phyloP scores from a whole-genome alignment of 2,797 vertebrate species.

The Myotis vivesi region DNA sequence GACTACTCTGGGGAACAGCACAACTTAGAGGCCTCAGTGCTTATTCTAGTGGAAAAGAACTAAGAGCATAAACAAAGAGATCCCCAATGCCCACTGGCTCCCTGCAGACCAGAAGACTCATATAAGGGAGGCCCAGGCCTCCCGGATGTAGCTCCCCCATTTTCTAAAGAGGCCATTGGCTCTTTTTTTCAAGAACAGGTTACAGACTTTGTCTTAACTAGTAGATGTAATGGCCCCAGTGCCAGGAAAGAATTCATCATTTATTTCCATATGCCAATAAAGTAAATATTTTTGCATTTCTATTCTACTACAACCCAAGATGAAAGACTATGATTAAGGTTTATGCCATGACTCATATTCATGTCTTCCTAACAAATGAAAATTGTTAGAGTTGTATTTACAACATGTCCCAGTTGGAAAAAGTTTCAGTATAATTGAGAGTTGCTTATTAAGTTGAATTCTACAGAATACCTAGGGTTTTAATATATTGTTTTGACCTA shows the following conservation, averaged over 20 bases:
- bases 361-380: constrained; percentile 30
- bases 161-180: constrained; percentile 58
- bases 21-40: constrained; percentile 67
- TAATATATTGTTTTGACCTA: constrained; percentile 70
- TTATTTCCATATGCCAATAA: constrained; percentile 44
- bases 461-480: constrained; percentile 59
- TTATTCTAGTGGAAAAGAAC: constrained; percentile 77
- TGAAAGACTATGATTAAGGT: constrained; percentile 26
- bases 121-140: constrained; percentile 64
- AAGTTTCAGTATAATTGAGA: constrained; percentile 63
- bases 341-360: neutral
- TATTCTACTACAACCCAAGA: neutral
- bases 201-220: neutral
- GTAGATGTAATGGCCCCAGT: constrained; percentile 46
- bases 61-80: constrained; percentile 76
- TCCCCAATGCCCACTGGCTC: constrained; percentile 68
- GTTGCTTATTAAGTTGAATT: constrained; percentile 67
- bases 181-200: constrained; percentile 36
- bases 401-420: constrained; percentile 46
- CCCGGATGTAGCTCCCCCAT: constrained; percentile 62
- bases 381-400: constrained; percentile 64
- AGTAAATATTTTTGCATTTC: constrained; percentile 23
- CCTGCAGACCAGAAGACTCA: constrained; percentile 66
- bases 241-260: constrained; percentile 8
- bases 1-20: constrained; percentile 68